Conservation (phyloP, 2,797 vertebrate species). For the Aldrovandia affinis region DNA sequence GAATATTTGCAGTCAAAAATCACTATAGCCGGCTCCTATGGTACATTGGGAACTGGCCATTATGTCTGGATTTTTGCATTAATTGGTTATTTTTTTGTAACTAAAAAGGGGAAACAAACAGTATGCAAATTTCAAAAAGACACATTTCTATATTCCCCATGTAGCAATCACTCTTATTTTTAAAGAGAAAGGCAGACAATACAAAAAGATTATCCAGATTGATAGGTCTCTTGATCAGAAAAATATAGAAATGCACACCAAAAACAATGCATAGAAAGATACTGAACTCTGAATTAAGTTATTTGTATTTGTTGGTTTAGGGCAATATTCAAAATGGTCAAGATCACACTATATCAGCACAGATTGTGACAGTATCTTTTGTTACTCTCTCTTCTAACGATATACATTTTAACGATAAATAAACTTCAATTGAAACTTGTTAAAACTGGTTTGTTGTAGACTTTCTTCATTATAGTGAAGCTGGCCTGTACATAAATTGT, state of each 20-base stretch:
- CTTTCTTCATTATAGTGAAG: neutral
- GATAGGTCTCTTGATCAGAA: neutral
- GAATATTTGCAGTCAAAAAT: neutral
- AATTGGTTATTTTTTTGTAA: conserved; percentile 28
- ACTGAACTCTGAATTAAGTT: neutral
- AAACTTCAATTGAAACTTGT: neutral
- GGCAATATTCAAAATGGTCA: neutral
- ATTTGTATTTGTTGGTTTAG: neutral
- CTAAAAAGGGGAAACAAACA: neutral
- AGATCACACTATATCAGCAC: neutral
- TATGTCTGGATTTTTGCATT: neutral
- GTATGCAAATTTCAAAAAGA: neutral
- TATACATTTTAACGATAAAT: neutral
- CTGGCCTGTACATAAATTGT: conserved; percentile 14
- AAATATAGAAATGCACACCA: neutral
- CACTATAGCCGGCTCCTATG: neutral
- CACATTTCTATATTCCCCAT: neutral
- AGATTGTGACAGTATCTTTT: neutral
- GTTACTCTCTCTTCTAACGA: neutral
- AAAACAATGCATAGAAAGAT: neutral
- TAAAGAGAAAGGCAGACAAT: neutral
- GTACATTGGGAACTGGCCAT: neutral
- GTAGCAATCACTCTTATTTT: neutral
- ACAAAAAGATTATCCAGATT: neutral
- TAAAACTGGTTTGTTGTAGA: neutral